phyloP scores from a whole-genome alignment of 2,888 invertebrate species.

The Lepidochitona cinerea region DNA sequence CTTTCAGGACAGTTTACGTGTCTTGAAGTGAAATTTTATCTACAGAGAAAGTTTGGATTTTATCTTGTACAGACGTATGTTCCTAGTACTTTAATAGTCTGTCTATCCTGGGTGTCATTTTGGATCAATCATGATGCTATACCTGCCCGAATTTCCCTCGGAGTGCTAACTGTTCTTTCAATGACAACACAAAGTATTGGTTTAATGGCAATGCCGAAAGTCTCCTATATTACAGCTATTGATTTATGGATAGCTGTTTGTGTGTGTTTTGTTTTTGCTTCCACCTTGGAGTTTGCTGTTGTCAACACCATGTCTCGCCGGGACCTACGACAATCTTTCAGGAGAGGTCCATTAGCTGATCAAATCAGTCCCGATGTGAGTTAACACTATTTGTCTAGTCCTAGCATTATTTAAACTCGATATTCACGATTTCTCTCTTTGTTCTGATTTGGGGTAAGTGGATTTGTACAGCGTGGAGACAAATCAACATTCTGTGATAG shows the following conservation, averaged over 20 bases:
- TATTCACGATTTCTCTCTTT: too few species aligned
- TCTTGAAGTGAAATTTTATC: background rate
- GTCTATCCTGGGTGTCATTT: slow-evolving; percentile 1
- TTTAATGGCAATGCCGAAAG: background rate
- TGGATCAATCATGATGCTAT: slow-evolving; percentile 10
- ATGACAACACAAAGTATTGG: slow-evolving; percentile 8
- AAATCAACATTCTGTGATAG: too few species aligned
- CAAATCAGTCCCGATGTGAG: background rate
- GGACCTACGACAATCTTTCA: background rate
- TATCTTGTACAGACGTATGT: slow-evolving; percentile 5
- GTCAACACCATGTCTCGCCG: slow-evolving; percentile 1
- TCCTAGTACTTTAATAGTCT: slow-evolving; percentile 1
- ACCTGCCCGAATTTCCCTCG: slow-evolving; percentile 4
- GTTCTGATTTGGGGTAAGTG: too few species aligned
- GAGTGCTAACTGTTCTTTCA: background rate
- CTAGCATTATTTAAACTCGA: too few species aligned
- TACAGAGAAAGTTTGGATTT: background rate
- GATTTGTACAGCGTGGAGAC: too few species aligned
- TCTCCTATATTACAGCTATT: slow-evolving; percentile 4
- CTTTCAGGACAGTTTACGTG: background rate
- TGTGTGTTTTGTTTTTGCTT: slow-evolving; percentile 1
- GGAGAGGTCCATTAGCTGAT: background rate
- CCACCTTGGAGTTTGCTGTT: slow-evolving; percentile 10
- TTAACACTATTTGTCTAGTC: too few species aligned
- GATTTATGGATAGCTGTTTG: slow-evolving; percentile 13